phyloP scores from a whole-genome alignment of 2,888 invertebrate genomes.

The Gerris lacustris region DNA sequence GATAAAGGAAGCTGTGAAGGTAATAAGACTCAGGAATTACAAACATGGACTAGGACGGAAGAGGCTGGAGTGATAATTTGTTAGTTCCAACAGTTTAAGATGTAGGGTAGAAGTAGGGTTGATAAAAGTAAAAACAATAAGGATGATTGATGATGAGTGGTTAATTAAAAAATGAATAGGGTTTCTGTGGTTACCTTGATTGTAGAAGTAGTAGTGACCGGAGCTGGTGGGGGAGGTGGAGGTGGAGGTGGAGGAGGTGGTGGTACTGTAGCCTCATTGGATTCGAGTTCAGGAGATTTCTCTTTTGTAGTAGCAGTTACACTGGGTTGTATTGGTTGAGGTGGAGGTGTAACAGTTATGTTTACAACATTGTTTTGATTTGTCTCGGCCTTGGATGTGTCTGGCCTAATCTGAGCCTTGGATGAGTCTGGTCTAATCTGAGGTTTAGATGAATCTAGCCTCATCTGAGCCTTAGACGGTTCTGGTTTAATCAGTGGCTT shows the following conservation, averaged over 20 bases:
- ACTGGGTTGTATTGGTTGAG: background rate
- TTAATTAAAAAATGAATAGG: too few species aligned
- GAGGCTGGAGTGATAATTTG: too few species aligned
- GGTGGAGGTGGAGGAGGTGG: slow-evolving; percentile 29
- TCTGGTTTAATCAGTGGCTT: background rate
- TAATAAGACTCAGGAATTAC: too few species aligned
- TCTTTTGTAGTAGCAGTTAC: background rate
- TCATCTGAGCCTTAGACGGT: background rate
- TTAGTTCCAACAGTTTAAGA: too few species aligned
- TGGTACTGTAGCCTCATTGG: slow-evolving; percentile 20
- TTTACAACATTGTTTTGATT: too few species aligned
- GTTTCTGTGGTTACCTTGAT: background rate
- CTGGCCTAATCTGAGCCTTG: background rate
- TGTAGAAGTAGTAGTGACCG: slow-evolving; percentile 2
- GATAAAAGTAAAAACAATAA: too few species aligned
- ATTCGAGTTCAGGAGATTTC: background rate
- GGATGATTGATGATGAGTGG: too few species aligned
- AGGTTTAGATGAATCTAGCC: background rate
- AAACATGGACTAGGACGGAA: too few species aligned
- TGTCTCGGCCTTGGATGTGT: background rate
- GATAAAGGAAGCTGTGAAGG: too few species aligned
- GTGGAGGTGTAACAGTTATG: background rate
- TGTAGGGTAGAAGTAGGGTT: too few species aligned
- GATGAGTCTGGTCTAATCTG: background rate
- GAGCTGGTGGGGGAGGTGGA: slow-evolving; percentile 24